Conservation (phyloP, 2,888 invertebrate species). For the Lissonota sp. region DNA sequence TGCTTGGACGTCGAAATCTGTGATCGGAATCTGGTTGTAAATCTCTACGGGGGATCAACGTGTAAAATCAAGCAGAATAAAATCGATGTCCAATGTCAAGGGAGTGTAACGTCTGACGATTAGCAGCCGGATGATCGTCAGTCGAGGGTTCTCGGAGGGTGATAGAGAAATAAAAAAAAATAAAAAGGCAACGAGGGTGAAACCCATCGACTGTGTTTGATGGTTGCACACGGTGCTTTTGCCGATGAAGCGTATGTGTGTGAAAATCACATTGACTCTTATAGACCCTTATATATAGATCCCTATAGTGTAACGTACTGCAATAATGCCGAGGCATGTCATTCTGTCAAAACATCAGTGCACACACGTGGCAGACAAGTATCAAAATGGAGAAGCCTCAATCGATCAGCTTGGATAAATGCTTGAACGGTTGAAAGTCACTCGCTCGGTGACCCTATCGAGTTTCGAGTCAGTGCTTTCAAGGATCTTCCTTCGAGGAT, state of each 20-base stretch:
- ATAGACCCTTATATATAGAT: neutral
- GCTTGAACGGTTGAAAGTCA: constrained; percentile 22
- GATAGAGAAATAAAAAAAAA: constrained; percentile 6
- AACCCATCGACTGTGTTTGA: constrained; percentile 31
- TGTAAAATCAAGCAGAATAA: constrained; percentile 31
- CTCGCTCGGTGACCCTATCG: constrained; percentile 6
- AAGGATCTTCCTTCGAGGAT: constrained; percentile 26
- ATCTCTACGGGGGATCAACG: constrained; percentile 13
- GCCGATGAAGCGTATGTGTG: constrained; percentile 52
- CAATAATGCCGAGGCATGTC: neutral
- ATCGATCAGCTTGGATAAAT: constrained; percentile 27
- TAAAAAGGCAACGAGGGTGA: constrained; percentile 48
- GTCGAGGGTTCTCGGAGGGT: constrained; percentile 32
- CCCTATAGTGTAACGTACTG: neutral
- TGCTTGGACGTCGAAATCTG: constrained; percentile 6
- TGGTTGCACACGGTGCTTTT: constrained; percentile 44
- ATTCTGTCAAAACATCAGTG: neutral
- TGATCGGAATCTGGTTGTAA: neutral
- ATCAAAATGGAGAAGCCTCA: neutral
- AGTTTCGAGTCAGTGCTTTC: constrained; percentile 37
- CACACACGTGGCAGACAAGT: neutral
- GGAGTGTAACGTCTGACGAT: constrained; percentile 43
- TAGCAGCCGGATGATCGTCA: constrained; percentile 40
- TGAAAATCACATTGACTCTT: constrained; percentile 53
- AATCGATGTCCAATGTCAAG: constrained; percentile 32